Conservation (phyloP, 2,888 invertebrate species). For the Eupithecia centaureata region DNA sequence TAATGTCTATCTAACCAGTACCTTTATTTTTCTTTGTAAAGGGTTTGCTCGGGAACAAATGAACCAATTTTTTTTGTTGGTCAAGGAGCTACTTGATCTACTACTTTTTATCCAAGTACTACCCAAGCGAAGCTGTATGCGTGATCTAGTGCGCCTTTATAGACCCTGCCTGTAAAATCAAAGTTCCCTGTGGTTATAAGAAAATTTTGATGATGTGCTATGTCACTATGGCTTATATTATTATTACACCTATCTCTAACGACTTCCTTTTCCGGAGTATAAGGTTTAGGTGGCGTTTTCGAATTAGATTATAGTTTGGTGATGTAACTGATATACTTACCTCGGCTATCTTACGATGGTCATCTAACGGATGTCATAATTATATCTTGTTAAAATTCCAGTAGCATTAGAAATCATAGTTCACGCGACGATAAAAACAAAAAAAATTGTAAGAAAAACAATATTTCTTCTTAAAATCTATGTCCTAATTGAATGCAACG, state of each 20-base stretch:
- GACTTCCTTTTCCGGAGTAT: conserved; percentile 33
- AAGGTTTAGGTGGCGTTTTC: conserved; percentile 30
- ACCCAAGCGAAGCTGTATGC: neutral
- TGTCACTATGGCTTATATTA: neutral
- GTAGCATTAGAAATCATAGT: neutral
- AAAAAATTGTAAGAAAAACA: neutral
- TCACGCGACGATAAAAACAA: neutral
- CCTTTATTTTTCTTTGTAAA: neutral
- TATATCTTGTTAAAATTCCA: neutral
- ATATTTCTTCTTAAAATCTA: neutral
- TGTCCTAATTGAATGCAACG: neutral
- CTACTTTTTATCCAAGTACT: neutral
- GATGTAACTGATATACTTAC: conserved; percentile 13
- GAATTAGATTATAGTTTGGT: conserved; percentile 1
- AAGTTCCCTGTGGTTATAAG: neutral
- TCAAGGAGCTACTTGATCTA: neutral
- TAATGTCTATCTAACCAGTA: neutral
- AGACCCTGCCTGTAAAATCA: neutral
- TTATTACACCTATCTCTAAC: conserved; percentile 23
- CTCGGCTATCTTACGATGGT: neutral
- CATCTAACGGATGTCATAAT: neutral
- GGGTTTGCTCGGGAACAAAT: neutral
- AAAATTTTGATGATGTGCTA: neutral
- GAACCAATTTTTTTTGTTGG: neutral
- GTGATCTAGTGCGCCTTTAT: too few relatives aligned